Evolutionary conservation across 2,797 vertebrate genomes (phyloP).

Genomic region (Eurystomus glaucurus): DNA sequence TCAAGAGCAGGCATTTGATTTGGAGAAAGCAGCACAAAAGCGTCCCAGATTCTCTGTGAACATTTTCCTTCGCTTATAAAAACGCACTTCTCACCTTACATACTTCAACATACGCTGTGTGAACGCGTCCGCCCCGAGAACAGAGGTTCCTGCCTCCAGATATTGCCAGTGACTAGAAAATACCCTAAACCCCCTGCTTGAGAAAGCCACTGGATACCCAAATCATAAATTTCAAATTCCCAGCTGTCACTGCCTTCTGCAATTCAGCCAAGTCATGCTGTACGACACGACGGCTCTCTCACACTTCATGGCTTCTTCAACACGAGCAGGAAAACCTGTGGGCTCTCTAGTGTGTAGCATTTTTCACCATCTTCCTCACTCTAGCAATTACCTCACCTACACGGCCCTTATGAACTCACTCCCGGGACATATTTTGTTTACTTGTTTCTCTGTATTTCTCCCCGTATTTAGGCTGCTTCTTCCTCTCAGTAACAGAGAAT

Average conservation of each 20-base stretch:
- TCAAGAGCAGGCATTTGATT: not conserved
- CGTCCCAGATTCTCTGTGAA: not conserved
- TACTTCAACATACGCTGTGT: not conserved
- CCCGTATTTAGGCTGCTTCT: not conserved
- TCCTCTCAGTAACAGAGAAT: not conserved
- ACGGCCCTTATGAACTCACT: not conserved
- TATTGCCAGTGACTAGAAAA: not conserved
- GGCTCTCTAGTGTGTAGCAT: not conserved
- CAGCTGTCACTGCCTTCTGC: slow-evolving; percentile 57
- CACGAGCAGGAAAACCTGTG: not conserved
- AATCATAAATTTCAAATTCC: slow-evolving; percentile 23
- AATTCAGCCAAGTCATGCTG: slow-evolving; percentile 63
- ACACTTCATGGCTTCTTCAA: not conserved
- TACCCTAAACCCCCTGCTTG: not conserved
- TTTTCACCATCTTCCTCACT: not conserved
- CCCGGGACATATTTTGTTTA: not conserved
- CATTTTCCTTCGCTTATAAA: slow-evolving; percentile 1
- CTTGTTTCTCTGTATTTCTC: not conserved
- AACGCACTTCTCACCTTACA: slow-evolving; percentile 1
- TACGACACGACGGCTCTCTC: not conserved
- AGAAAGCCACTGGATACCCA: slow-evolving; percentile 34
- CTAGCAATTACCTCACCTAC: not conserved
- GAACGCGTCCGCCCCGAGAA: not conserved
- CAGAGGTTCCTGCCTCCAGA: not conserved
- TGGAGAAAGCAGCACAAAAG: not conserved